Evolutionary conservation across 2,888 invertebrate species (phyloP).

Genomic region (Matsumyia berberina): DNA sequence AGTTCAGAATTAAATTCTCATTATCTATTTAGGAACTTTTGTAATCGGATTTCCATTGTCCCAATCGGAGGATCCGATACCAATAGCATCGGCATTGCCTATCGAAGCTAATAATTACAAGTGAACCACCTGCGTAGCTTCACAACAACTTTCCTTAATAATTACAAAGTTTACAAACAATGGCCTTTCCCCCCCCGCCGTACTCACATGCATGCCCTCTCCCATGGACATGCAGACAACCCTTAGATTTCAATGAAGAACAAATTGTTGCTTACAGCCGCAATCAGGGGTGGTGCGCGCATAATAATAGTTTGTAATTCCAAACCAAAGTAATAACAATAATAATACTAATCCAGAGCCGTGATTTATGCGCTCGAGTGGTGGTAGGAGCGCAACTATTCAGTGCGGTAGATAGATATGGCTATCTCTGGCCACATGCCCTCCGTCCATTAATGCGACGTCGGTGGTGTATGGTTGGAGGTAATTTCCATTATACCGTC

Average conservation of each 20-base stretch:
- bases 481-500: constrained; percentile 28
- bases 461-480: neutral
- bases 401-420: constrained; percentile 7
- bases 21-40: neutral
- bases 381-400: constrained; percentile 17
- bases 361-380: constrained; percentile 45
- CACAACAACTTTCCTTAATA: constrained; percentile 54
- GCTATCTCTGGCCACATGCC: constrained; percentile 10
- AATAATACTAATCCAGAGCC: constrained; percentile 40
- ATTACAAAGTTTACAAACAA: constrained; percentile 62
- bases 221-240: no score
- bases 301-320: constrained; percentile 60
- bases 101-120: neutral
- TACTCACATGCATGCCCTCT: neutral
- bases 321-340: constrained; percentile 68
- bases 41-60: neutral
- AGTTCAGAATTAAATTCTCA: neutral
- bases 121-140: constrained; percentile 51
- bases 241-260: constrained; percentile 41
- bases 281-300: constrained; percentile 37
- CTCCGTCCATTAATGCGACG: neutral
- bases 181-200: constrained; percentile 22
- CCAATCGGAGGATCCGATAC: neutral
- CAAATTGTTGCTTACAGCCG: constrained; percentile 33
- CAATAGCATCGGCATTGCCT: neutral